Evolutionary conservation across 2,113 vertebrate genomes (phyloP), one percentile per base, ranked within the genome.

Genomic region (Garra rufa): DNA sequence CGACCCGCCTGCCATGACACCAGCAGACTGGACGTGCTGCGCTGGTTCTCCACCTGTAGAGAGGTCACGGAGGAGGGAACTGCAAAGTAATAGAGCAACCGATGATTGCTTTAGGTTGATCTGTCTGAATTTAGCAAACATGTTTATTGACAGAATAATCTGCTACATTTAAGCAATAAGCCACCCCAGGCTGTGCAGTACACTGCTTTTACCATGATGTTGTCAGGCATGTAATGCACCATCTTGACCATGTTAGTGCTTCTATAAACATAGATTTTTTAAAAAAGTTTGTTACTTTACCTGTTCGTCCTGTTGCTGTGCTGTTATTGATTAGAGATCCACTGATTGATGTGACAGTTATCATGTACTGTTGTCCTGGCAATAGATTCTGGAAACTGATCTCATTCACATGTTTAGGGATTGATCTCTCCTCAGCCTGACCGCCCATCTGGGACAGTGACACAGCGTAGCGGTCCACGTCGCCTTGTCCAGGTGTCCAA

Each of bases 401-500:
- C 87, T 97, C 94, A 1, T 93, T 95, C 67, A 95, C 7, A 0
- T 97, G 95, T 85, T 98, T 98, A 79, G 93, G 94, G 78, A 97
- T 71, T 0, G 89, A 93, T 28, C 95, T 94, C 17, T 90, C 88
- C 63, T 95, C 94, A 3, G 96, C 88, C 76, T 92, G 91, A 48
- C 91, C 88, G 44, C 83, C 91, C 28, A 92, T 90, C 73, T 92
- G 91, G 91, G 91, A 95, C 38, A 96, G 91, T 0, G 94, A 93
- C 79, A 98, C 97, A 0, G 90, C 93, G 85, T 96, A 99, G 10
- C 94, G 95, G 90, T 99, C 98, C 70, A 98, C 94, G 44, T 99
- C 98, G 1, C 98, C 98, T 14, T 92, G 91, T 9, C 96, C 97
- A 0, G 96, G 95, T 0, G 94, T 96, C 98, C 98, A 99, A 90